Evolutionary conservation across 2,888 invertebrate species (phyloP).

Genomic region (Dryomyza anilis): DNA sequence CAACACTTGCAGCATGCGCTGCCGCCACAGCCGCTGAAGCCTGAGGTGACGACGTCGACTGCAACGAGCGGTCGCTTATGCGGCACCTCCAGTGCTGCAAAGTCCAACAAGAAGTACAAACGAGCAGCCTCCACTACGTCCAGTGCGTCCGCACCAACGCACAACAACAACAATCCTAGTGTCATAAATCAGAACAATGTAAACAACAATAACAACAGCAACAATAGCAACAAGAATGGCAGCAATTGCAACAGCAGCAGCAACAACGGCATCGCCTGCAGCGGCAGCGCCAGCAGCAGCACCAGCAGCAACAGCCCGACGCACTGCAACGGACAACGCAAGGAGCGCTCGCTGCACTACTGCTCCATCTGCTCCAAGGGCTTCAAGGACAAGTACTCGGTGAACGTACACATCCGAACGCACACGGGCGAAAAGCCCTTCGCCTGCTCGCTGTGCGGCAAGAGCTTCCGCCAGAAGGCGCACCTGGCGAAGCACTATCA

Average conservation of each 20-base stretch:
- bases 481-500: slow-evolving; percentile 92
- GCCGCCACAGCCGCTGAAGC: slow-evolving; percentile 64
- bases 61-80: slow-evolving; percentile 22
- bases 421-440: slow-evolving; percentile 99
- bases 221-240: slow-evolving; percentile 27
- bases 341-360: slow-evolving; percentile 87
- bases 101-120: slow-evolving; percentile 75
- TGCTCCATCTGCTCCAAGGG: slow-evolving; percentile 93
- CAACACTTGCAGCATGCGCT: slow-evolving; percentile 36
- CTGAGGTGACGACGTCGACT: slow-evolving; percentile 67
- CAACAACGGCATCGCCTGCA: slow-evolving; percentile 45
- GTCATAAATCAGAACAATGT: slow-evolving; percentile 54
- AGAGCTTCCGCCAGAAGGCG: slow-evolving; percentile 90
- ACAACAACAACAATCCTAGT: slow-evolving; percentile 61
- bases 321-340: slow-evolving; percentile 67
- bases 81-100: slow-evolving; percentile 61
- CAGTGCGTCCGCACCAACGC: slow-evolving; percentile 56
- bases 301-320: slow-evolving; percentile 52
- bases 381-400: slow-evolving; percentile 95
- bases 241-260: slow-evolving; percentile 42
- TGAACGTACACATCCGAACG: slow-evolving; percentile 96
- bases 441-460: slow-evolving; percentile 90
- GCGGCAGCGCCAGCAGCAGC: slow-evolving; percentile 50
- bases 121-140: slow-evolving; percentile 64
- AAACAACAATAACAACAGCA: slow-evolving; percentile 41